Evolutionary conservation across 1,140 invertebrate species (phyloP), one percentile per base, ranked within the genome.

Genomic region (Bombus breviceps): DNA sequence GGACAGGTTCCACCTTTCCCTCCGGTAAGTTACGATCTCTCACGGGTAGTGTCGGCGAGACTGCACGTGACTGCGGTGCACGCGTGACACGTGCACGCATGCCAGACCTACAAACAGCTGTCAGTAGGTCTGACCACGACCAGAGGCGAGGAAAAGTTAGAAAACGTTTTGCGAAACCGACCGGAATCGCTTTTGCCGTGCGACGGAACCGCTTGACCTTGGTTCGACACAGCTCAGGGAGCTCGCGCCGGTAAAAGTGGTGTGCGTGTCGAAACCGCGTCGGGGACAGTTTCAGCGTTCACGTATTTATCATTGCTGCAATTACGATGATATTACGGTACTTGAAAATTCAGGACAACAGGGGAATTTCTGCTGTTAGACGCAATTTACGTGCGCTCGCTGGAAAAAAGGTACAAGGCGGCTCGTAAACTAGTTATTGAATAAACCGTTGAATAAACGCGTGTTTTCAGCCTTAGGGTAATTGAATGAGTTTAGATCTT

Each of bases 41-140:
- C 88, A 89, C 88, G 88, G 53, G 57, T 53, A 74, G n/a, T 15
- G 47, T 25, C 64, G 66, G 25, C 15, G 13, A 13, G 37, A 34
- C 66, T 89, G 81, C 89, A 91, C 90, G 90, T 91, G 90, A 91
- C 86, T 62, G 41, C 69, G 39, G 74, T 53, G 71, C 84, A 85
- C 86, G 81, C 86, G 86, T 88, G 81, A 86, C 89, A 91, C 90
- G 90, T 91, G 90, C 86, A 89, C 79, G 88, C 88, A 91, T 91
- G 90, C 90, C 90, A 91, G 88, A 85, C 79, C 80, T 77, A 82
- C 71, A 78, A 84, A 71, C 74, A 10, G 69, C 64, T 78, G 85
- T 87, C 82, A 83, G 85, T 83, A 74, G 79, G 89, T 81, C 89
- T 87, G 68, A 41, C 72, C 72, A 64, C 66, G 72, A 79, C 57